A percentile compares a stretch with the other conserved stretches of the same genome.
Conservation (phyloP, 35 echinoderm and acorn worm genomes). For the Lytechinus pictus region DNA sequence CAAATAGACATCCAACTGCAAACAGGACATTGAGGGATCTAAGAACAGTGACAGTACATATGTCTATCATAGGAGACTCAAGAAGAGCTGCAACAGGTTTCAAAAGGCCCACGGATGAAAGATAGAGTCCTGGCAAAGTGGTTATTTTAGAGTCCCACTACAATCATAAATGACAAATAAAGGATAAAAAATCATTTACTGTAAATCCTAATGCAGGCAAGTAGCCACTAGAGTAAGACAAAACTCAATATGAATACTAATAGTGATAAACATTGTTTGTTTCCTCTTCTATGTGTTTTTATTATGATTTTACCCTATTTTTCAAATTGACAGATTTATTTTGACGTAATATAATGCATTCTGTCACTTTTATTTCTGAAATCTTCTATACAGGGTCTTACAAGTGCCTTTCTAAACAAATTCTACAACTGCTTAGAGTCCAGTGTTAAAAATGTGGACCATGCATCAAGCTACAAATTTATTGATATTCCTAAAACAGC, state of each 20-base stretch:
- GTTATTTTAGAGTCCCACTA: constrained; percentile 99
- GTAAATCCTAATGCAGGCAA: constrained; percentile 7
- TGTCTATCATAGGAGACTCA: constrained; percentile 60
- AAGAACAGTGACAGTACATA: constrained; percentile 76
- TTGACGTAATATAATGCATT: too few species aligned
- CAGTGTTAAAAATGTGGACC: too few species aligned
- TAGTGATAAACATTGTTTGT: too few species aligned
- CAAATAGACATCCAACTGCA: constrained; percentile 78
- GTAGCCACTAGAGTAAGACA: not conserved
- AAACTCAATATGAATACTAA: not conserved
- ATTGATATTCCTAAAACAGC: too few species aligned
- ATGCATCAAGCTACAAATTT: too few species aligned
- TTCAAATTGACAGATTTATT: too few species aligned
- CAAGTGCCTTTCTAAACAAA: too few species aligned
- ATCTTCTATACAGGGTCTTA: too few species aligned
- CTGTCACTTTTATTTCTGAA: too few species aligned
- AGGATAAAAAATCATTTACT: constrained; percentile 40
- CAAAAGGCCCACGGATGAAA: constrained; percentile 84
- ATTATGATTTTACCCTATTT: too few species aligned
- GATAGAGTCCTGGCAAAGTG: constrained; percentile 90
- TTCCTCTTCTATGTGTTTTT: too few species aligned
- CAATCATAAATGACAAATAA: constrained; percentile 15
- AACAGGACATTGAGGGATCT: constrained; percentile 85
- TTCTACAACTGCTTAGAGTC: too few species aligned
- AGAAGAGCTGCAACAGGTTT: constrained; percentile 74